Base-by-base conservation (phyloP, 2,888 invertebrate genomes). In the Tenthredo livida region DNA sequence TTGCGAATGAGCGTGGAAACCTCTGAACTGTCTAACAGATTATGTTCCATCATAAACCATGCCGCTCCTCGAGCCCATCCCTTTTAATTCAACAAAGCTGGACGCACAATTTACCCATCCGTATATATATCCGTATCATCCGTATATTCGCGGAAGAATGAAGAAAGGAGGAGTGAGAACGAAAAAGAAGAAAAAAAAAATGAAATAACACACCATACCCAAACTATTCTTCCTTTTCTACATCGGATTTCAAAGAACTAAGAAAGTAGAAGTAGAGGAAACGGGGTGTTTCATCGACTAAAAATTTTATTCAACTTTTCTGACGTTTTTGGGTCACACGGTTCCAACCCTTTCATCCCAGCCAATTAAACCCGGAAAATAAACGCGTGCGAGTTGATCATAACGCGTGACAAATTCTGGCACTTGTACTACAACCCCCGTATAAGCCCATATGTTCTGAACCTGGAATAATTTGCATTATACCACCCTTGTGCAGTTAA, bases 381-480 rank as follows among this genome's bases (percentile, higher is more conserved):
- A 37, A 37, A 37, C 37, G 37, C 37, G 37, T 7, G 37, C 7
- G 37, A 7, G 37, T 37, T 37, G 37, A 37, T 37, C 37, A 37
- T 37, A 82, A 82, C 82, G 43, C 82, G 82, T 67, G 82, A 82
- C 82, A 82, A 82, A 82, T 65, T 67, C 47, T 47, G 65, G 25
- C 67, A 82, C 65, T 82, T 82, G 65, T 82, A 67, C 78, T 10
- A 54, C 78, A 33, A 54, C 25, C 33, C 54, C n/a, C 58, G n/a
- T 50, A 50, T 50, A 50, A 50, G 10, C 54, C 9, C n/a, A 9
- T 47, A 10, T 2, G 40, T 43, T 61, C 21, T 3, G 82, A 25
- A 10, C 25, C 12, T 33, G 54, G n/a, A 43, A 67, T 82, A 82
- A 82, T 82, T 82, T 67, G 67, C 67, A 67, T 82, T 47, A 25